These are phyloP conservation scores for Caenorhabditis sinica DNA, from an alignment of 2,888 invertebrate genomes.

Conservation along the genomic window DNA sequence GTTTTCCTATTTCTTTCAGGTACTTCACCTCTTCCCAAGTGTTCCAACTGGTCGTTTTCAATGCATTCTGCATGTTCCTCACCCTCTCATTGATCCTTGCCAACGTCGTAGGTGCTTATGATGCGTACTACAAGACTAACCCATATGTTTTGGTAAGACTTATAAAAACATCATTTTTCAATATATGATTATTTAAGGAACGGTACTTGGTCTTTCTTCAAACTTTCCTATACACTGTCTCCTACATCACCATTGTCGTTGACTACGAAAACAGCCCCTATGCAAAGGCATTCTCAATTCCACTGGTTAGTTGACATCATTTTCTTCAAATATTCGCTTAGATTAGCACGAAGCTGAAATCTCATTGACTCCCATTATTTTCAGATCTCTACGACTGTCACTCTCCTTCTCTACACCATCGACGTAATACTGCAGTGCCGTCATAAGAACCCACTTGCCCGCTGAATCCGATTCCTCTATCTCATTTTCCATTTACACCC, in stretches of 20 bases:
- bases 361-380: background rate
- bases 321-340: background rate
- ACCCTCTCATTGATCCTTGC: constrained; percentile 72
- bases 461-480: constrained; percentile 11
- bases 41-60: constrained; percentile 77
- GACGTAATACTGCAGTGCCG: constrained; percentile 68
- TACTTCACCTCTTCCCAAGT: constrained; percentile 74
- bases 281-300: constrained; percentile 59
- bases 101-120: constrained; percentile 74
- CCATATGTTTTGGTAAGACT: constrained; percentile 74
- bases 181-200: constrained; percentile 4
- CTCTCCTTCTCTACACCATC: constrained; percentile 63
- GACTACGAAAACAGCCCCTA: constrained; percentile 64
- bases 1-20: constrained; percentile 41
- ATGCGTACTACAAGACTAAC: constrained; percentile 78
- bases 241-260: constrained; percentile 67
- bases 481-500: background rate
- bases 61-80: constrained; percentile 74
- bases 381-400: constrained; percentile 68
- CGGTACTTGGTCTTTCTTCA: constrained; percentile 73
- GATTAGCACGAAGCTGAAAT: background rate
- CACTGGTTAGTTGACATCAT: constrained; percentile 62
- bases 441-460: constrained; percentile 38
- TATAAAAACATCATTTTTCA: no score
- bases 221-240: constrained; percentile 68